Conservation (phyloP, 2,113 vertebrate genomes). For the crab-eating macaque (Macaca fascicularis) region DNA sequence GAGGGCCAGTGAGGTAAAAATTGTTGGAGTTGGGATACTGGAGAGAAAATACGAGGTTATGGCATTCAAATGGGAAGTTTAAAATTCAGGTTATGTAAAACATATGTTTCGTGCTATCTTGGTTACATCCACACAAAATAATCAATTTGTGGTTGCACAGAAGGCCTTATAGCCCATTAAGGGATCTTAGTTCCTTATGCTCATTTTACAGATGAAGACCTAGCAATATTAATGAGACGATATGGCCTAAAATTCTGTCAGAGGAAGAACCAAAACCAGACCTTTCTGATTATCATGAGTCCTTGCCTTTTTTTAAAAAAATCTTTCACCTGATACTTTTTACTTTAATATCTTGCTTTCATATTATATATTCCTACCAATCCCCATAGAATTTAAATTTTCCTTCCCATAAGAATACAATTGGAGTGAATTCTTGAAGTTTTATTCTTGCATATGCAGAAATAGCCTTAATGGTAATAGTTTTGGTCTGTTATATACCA, state of each 20-base stretch:
- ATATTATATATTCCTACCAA: neutral
- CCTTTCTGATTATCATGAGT: neutral
- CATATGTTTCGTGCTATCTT: neutral
- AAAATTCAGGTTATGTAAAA: neutral
- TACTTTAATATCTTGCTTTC: neutral
- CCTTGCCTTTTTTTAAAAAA: neutral
- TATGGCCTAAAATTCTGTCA: neutral
- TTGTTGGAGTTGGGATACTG: neutral
- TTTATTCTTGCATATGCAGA: neutral
- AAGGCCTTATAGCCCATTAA: neutral
- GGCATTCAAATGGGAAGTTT: neutral
- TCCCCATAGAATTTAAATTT: neutral
- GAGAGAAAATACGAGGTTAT: neutral
- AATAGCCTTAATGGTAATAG: neutral
- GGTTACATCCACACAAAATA: neutral
- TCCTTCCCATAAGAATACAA: neutral
- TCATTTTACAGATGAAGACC: neutral
- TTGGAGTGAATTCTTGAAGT: neutral
- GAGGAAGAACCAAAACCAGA: neutral
- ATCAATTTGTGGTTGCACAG: neutral
- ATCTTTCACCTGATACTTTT: neutral
- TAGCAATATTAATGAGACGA: neutral
- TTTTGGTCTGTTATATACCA: neutral
- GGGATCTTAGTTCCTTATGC: neutral
- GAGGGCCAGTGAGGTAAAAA: neutral